Conservation (phyloP, 2,797 vertebrate genomes). For the Hozukius guyotensis region DNA sequence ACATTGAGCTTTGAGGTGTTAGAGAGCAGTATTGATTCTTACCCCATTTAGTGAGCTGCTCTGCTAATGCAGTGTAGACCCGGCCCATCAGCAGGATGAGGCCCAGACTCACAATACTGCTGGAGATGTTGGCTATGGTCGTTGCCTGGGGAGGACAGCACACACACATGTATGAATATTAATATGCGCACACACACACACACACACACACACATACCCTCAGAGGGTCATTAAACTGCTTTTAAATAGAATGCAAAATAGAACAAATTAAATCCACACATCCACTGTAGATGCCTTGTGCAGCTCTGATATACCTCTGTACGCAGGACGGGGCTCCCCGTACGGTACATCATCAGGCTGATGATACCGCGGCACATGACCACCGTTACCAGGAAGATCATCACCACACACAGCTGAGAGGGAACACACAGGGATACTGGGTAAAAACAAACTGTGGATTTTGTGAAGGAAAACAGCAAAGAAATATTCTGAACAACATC, state of each 20-base stretch:
- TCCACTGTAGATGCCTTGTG: neutral
- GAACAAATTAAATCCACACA: neutral
- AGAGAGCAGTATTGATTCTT: constrained; percentile 47
- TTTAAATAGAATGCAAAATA: neutral
- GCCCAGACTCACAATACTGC: constrained; percentile 84
- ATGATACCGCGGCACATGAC: constrained; percentile 86
- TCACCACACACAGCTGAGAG: constrained; percentile 83
- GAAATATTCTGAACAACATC: neutral
- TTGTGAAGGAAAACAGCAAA: neutral
- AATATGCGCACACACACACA: neutral
- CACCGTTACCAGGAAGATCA: constrained; percentile 88
- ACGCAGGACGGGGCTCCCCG: constrained; percentile 81
- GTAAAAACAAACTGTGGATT: neutral
- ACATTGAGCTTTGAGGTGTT: constrained; percentile 19
- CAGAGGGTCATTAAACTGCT: neutral
- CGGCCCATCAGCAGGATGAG: constrained; percentile 86
- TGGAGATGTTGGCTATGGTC: constrained; percentile 86
- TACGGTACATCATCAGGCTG: constrained; percentile 85
- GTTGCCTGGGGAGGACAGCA: constrained; percentile 75
- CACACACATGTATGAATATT: neutral
- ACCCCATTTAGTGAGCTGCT: constrained; percentile 88
- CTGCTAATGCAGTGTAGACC: constrained; percentile 86
- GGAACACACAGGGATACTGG: neutral
- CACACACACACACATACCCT: neutral
- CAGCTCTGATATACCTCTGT: constrained; percentile 76